Conservation (phyloP, 2,888 invertebrate species). For the Leucophenga montana region DNA sequence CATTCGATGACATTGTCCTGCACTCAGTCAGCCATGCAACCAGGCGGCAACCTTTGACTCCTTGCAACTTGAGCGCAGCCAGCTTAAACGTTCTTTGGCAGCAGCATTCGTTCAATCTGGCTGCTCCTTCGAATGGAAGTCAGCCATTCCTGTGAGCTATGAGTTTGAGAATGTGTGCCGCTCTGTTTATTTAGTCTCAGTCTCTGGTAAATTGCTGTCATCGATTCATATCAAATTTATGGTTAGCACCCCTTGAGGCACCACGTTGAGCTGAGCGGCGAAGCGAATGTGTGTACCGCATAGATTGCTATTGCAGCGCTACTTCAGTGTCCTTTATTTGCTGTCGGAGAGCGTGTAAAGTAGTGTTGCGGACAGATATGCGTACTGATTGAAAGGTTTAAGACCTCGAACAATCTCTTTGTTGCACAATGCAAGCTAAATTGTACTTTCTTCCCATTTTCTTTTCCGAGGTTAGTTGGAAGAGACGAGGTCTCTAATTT, state of each 20-base stretch:
- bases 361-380: background rate
- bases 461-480: too few species aligned
- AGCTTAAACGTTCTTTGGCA: too few species aligned
- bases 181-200: constrained; percentile 18
- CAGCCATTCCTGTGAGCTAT: constrained; percentile 29
- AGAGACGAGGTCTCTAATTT: too few species aligned
- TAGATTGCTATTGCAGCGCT: background rate
- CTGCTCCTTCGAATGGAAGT: constrained; percentile 36
- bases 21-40: background rate
- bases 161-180: constrained; percentile 26
- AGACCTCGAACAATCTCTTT: background rate
- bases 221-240: constrained; percentile 53
- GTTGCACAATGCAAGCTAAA: too few species aligned
- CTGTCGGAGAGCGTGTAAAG: constrained; percentile 1
- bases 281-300: too few species aligned
- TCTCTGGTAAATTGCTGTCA: constrained; percentile 52
- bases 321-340: constrained; percentile 8
- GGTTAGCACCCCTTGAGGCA: constrained; percentile 6
- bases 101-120: background rate
- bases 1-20: background rate
- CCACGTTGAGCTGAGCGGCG: too few species aligned
- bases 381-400: constrained; percentile 17
- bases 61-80: too few species aligned
- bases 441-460: too few species aligned
- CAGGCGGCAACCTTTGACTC: background rate